Evolutionary conservation across 2,888 invertebrate genomes (phyloP), one percentile per base, ranked within the genome.

Genomic region (Falcaria lacertinaria): DNA sequence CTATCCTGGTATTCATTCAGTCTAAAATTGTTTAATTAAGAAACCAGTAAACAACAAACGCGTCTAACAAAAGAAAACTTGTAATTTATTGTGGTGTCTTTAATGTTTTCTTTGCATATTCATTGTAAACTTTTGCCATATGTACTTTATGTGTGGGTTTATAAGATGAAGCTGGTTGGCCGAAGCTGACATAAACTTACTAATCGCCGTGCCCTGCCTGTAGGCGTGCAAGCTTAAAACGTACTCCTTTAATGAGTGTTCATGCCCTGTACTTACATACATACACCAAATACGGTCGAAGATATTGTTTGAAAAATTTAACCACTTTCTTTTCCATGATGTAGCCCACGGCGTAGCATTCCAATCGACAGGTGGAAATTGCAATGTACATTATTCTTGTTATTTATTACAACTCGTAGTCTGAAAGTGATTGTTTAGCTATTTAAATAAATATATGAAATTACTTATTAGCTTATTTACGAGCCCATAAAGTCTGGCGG

Each of bases 281-380:
- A n/a, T n/a, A n/a, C n/a, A 22, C 37, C 22, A 22, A 4, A 11
- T 14, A n/a, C 15, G 46, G 42, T 55, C 44, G 55, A 52, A 53
- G 50, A 51, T 52, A 56, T 52, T 57, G 63, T 71, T 78, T 77
- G 74, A 80, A 78, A 78, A 80, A 82, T 80, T 66, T 61, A 61
- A 78, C 74, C 77, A 80, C 80, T 80, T 81, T 80, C 79, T 67
- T 57, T 70, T 70, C n/a, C n/a, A n/a, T n/a, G n/a, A 65, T 67
- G 67, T 71, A 50, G 72, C 75, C 74, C 50, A 63, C 56, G 69
- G 70, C 75, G 57, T 55, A 54, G 66, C 76, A 74, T 79, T 74
- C 74, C 69, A 61, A 55, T 67, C 66, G 57, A 64, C 78, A 76
- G 76, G 74, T 78, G 71, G 73, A 77, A 77, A 79, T 75, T 65